Base-by-base conservation (phyloP, 1,140 invertebrate genomes). In the Ooceraea biroi region DNA sequence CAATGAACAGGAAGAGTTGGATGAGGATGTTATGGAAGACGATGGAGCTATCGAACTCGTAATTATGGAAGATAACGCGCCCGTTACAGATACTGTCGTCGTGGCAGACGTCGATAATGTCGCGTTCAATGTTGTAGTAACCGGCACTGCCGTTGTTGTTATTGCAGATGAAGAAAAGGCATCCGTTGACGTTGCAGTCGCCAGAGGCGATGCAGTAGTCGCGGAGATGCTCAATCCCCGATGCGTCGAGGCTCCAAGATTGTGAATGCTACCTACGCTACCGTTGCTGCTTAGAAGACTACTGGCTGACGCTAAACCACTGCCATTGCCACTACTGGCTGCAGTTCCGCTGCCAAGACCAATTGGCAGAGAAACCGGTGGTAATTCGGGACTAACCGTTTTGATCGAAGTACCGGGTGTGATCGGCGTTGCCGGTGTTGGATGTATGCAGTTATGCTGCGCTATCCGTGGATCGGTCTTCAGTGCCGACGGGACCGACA, bases 321-420 rank as follows among this genome's bases (percentile, higher is more conserved):
- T 88, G 77, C 71, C 72, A 61, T 85, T 90, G 69, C 71, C 84
- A 63, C 82, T 91, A 77, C 82, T 88, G n/a, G 89, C 88, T 46
- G 87, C 73, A 17, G 76, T 84, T 57, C 76, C 86, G 55, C 65
- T 80, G 72, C 86, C 73, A 17, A 88, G 73, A 65, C 82, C 88
- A 61, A 93, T 91, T 5, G 94, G 92, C 63, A 94, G 82, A 14
- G 93, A 90, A 61, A 93, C 93, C 46, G 93, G 94, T 41, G 94
- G 94, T 74, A 94, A 87, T 88, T 94, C 94, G 36, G 94, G 94
- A 87, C 94, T 94, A 25, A 92, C 91, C 7, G 94, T 94, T 71
- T 94, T 94, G 57, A 94, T 90, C 4, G 91, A 92, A 25, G 93
- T 92, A n/a, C 93, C 92, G 0, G 94, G 94, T 1, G 93, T 94